phyloP scores from a whole-genome alignment of 1,140 invertebrate species.

The Batillaria attramentaria region DNA sequence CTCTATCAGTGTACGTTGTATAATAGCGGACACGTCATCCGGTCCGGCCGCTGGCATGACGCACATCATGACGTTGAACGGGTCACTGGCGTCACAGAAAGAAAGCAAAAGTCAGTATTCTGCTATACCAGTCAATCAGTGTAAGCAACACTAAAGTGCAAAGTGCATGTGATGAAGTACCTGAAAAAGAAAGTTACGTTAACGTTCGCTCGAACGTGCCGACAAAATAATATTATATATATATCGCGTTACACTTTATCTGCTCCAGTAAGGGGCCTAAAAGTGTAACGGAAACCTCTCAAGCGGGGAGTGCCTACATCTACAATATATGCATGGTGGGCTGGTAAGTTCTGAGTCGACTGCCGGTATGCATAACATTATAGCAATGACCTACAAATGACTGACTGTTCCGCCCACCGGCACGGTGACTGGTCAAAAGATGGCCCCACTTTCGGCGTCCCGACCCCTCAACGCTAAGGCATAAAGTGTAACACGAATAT shows the following conservation, averaged over 20 bases:
- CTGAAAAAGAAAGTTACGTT: neutral
- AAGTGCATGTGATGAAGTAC: neutral
- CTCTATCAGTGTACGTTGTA: constrained; percentile 62
- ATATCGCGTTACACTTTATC: too few relatives aligned
- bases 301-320: too few relatives aligned
- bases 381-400: too few relatives aligned
- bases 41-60: constrained; percentile 41
- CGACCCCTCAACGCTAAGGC: neutral
- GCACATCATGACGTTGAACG: constrained; percentile 48
- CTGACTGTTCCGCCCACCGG: too few relatives aligned
- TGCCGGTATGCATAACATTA: too few relatives aligned
- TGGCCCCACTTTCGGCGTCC: too few relatives aligned
- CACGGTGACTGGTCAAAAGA: too few relatives aligned
- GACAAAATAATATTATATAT: neutral
- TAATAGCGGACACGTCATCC: constrained; percentile 47
- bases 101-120: neutral
- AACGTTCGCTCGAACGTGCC: neutral
- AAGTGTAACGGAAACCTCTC: too few relatives aligned
- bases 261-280: too few relatives aligned
- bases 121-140: neutral
- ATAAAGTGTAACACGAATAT: neutral
- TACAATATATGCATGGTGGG: too few relatives aligned
- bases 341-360: too few relatives aligned
- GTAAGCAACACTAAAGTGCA: neutral
- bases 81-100: constrained; percentile 35